Evolutionary conservation across 2,797 vertebrate genomes (phyloP).

Genomic region (Threskiornis aethiopicus): DNA sequence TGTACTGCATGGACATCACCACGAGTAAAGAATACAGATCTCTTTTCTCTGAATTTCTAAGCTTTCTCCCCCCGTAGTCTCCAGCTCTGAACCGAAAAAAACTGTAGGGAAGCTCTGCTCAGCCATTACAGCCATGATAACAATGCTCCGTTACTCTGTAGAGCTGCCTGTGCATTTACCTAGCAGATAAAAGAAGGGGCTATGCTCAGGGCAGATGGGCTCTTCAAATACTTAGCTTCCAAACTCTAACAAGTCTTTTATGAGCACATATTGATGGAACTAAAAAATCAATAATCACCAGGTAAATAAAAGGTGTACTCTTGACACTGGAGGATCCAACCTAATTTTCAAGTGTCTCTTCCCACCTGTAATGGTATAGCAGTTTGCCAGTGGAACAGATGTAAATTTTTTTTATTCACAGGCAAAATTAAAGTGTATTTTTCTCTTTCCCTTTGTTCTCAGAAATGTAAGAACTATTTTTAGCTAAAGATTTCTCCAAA

Average conservation of each 20-base stretch:
- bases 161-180: neutral
- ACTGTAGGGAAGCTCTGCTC: neutral
- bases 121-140: neutral
- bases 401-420: neutral
- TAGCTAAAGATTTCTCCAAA: neutral
- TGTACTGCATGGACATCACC: accelerated
- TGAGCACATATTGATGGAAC: neutral
- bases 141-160: neutral
- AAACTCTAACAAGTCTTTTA: neutral
- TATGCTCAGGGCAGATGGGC: neutral
- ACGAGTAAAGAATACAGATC: neutral
- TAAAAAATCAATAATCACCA: neutral
- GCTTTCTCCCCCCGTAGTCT: neutral
- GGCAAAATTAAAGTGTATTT: neutral
- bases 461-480: neutral
- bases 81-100: neutral
- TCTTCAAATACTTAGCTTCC: neutral
- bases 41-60: neutral
- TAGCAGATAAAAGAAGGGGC: neutral
- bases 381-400: neutral
- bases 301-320: neutral
- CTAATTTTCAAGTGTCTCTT: neutral
- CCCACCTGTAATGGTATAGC: neutral
- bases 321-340: neutral
- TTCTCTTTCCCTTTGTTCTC: neutral